Evolutionary conservation across 2,797 vertebrate species (phyloP).

Genomic region (Saguinus oedipus): DNA sequence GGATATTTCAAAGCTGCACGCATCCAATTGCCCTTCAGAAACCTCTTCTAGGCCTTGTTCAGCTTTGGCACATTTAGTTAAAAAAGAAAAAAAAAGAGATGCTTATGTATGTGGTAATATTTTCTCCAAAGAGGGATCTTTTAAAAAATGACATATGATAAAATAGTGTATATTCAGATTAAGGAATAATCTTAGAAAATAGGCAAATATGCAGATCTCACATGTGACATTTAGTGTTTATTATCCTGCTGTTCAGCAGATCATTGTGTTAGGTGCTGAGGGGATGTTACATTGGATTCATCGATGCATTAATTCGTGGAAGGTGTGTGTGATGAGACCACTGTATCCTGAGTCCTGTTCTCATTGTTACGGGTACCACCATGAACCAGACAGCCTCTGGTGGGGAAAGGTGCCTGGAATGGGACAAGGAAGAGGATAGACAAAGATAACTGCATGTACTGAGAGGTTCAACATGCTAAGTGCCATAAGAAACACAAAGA

Average conservation of each 20-base stretch:
- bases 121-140: background rate
- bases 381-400: background rate
- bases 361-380: background rate
- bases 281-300: background rate
- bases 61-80: slow-evolving; percentile 14
- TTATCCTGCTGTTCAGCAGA: background rate
- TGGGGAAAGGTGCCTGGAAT: background rate
- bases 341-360: background rate
- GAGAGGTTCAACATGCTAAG: background rate
- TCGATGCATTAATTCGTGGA: background rate
- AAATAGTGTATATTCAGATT: slow-evolving; percentile 16
- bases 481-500: background rate
- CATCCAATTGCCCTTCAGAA: slow-evolving; percentile 53
- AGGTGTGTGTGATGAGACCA: background rate
- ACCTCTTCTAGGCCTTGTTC: background rate
- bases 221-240: background rate
- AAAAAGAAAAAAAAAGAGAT: background rate
- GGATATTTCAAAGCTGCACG: slow-evolving; percentile 34
- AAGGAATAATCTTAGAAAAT: background rate
- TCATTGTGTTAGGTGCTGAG: background rate
- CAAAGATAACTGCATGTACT: background rate
- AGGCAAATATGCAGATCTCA: background rate
- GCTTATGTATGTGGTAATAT: background rate
- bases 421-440: background rate
- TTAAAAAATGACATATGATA: background rate